phyloP scores from a whole-genome alignment of 2,797 vertebrate species.

The Lagodon rhomboides region DNA sequence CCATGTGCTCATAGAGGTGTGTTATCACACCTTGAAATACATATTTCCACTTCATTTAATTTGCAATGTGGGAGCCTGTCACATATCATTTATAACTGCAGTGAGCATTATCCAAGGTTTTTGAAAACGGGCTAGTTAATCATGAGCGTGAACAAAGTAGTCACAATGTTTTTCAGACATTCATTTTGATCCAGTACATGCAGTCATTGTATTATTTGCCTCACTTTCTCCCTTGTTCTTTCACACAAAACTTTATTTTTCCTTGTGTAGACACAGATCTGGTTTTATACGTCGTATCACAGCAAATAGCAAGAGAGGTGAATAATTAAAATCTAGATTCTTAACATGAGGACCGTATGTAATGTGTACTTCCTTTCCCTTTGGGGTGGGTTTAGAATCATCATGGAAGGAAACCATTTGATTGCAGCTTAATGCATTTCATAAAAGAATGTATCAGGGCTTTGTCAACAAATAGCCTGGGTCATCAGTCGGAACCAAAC shows the following conservation, averaged over 20 bases:
- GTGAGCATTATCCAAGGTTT: conserved; percentile 41
- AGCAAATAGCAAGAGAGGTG: not conserved
- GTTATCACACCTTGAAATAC: conserved; percentile 70
- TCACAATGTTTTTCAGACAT: conserved; percentile 18
- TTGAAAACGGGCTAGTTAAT: conserved; percentile 31
- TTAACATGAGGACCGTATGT: conserved; percentile 12
- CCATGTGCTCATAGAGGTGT: conserved; percentile 45
- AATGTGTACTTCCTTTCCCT: conserved; percentile 11
- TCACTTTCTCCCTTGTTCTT: not conserved
- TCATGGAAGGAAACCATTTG: conserved; percentile 37
- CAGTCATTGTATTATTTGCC: not conserved
- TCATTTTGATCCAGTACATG: not conserved
- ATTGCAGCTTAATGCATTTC: conserved; percentile 53
- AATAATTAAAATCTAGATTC: conserved; percentile 1
- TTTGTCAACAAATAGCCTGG: conserved; percentile 63
- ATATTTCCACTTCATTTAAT: conserved; percentile 64
- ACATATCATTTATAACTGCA: conserved; percentile 52
- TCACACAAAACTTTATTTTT: not conserved
- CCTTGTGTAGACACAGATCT: conserved; percentile 8
- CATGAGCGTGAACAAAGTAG: conserved; percentile 23
- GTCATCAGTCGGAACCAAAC: conserved; percentile 57
- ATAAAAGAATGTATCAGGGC: conserved; percentile 37
- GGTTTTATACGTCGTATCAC: conserved; percentile 22
- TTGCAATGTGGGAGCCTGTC: conserved; percentile 46
- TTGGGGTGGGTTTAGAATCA: conserved; percentile 11